Percentiles rank a stretch among this genome's conserved stretches.
phyloP scores from a whole-genome alignment of 2,888 invertebrate species.

The Melanophora roralis region DNA sequence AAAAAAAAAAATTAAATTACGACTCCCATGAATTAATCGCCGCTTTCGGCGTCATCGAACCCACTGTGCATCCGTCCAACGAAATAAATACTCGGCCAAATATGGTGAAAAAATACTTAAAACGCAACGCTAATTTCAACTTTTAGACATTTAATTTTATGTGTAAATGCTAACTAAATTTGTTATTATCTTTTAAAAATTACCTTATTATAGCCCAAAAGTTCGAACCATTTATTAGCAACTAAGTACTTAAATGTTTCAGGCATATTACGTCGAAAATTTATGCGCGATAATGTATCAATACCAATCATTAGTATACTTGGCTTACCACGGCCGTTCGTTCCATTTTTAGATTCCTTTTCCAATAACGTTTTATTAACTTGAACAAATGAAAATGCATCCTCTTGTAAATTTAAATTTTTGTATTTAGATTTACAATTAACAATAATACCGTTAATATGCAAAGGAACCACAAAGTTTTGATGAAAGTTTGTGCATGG shows the following conservation, averaged over 20 bases:
- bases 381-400: constrained; percentile 79
- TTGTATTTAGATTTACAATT: constrained; percentile 73
- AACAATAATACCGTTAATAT: constrained; percentile 68
- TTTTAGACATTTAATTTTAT: too few species aligned
- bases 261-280: constrained; percentile 86
- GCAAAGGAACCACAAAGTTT: constrained; percentile 66
- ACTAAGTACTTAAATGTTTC: constrained; percentile 82
- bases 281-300: constrained; percentile 89
- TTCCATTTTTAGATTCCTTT: background rate
- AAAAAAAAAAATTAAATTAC: too few species aligned
- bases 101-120: too few species aligned
- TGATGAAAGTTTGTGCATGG: constrained; percentile 67
- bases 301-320: constrained; percentile 89
- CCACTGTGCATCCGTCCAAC: too few species aligned
- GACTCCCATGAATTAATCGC: too few species aligned
- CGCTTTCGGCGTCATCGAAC: too few species aligned
- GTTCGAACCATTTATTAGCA: constrained; percentile 80
- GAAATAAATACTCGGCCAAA: too few species aligned
- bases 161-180: too few species aligned
- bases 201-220: constrained; percentile 85
- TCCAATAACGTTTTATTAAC: constrained; percentile 68
- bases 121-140: too few species aligned
- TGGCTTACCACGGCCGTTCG: constrained; percentile 70
- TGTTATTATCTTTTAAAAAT: background rate
- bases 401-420: constrained; percentile 68